Conservation (phyloP, 2,113 vertebrate species). For the Etia nguti region DNA sequence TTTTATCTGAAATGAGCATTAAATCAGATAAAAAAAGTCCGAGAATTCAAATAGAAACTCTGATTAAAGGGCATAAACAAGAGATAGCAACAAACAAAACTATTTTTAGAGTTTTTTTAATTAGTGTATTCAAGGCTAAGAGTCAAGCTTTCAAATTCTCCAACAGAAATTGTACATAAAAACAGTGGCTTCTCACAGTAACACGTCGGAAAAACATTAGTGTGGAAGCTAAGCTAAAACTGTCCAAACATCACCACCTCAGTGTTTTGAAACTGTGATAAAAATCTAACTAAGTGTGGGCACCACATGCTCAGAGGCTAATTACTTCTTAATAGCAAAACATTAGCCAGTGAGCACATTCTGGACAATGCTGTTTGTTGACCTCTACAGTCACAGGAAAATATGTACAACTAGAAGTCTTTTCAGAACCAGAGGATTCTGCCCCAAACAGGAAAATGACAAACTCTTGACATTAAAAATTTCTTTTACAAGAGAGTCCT, state of each 20-base stretch:
- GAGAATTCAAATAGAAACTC: not conserved
- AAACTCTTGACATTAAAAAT: not conserved
- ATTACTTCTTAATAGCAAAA: not conserved
- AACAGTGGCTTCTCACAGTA: not conserved
- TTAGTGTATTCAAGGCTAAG: not conserved
- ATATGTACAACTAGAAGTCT: not conserved
- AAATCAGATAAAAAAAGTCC: not conserved
- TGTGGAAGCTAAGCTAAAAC: not conserved
- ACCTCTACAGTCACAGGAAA: not conserved
- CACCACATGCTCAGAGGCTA: not conserved
- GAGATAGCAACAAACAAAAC: not conserved
- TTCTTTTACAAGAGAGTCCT: not conserved
- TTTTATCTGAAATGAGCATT: not conserved
- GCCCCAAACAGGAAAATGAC: not conserved
- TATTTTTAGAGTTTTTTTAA: not conserved
- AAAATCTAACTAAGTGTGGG: not conserved
- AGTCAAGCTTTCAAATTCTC: not conserved
- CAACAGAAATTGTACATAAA: not conserved
- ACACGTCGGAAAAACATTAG: not conserved
- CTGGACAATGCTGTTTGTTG: not conserved
- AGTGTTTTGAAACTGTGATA: not conserved
- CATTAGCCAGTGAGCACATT: not conserved
- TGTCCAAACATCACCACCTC: not conserved
- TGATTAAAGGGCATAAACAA: not conserved
- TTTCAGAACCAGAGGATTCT: not conserved